Evolutionary conservation across 2,797 vertebrate species (phyloP).

Genomic region (Centropyge bicolor): DNA sequence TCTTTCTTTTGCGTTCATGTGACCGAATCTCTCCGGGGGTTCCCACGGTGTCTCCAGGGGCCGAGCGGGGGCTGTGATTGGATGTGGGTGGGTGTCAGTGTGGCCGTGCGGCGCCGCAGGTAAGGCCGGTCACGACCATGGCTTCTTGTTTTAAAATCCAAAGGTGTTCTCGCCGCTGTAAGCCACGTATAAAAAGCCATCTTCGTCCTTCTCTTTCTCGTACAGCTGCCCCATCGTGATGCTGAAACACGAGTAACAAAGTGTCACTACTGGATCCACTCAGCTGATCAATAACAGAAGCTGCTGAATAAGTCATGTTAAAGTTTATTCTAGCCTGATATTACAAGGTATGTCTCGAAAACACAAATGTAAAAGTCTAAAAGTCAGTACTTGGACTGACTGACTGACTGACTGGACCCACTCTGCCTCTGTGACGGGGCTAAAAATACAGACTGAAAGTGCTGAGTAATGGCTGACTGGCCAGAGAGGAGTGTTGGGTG

Average conservation of each 20-base stretch:
- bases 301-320: too few relatives aligned
- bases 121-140: conserved; percentile 19
- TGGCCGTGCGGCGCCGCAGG: conserved; percentile 19
- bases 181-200: conserved; percentile 98
- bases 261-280: too few relatives aligned
- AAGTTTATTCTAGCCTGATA: too few relatives aligned
- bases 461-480: conserved; percentile 8
- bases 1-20: conserved; percentile 41
- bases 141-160: conserved; percentile 85
- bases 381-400: neutral
- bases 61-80: conserved; percentile 60
- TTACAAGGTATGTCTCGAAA: too few relatives aligned
- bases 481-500: neutral
- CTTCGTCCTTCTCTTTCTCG: conserved; percentile 97
- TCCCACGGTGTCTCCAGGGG: conserved; percentile 49
- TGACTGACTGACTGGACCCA: neutral
- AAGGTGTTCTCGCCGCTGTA: conserved; percentile 99
- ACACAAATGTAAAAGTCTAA: too few relatives aligned
- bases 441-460: neutral
- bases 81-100: conserved; percentile 38
- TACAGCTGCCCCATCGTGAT: conserved; percentile 99
- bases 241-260: conserved; percentile 76
- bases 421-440: neutral
- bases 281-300: too few relatives aligned
- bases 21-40: conserved; percentile 48